phyloP scores from a whole-genome alignment of 2,888 invertebrate genomes.

The Subacronicta megacephala region DNA sequence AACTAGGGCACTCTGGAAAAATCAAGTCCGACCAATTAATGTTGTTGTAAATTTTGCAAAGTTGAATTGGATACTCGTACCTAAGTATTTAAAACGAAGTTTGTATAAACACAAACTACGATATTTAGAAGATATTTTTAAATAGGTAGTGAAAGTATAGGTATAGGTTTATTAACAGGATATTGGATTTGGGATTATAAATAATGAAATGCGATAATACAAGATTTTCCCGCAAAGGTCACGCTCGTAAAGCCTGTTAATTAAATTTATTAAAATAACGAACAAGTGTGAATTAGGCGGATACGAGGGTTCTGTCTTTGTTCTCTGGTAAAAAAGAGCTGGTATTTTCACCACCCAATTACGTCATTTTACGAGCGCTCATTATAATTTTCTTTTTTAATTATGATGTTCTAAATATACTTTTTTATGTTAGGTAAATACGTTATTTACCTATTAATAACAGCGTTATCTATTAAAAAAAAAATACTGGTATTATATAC shows the following conservation, averaged over 20 bases:
- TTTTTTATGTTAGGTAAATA: too few relatives aligned
- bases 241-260: neutral
- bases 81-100: conserved; percentile 19
- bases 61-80: conserved; percentile 19
- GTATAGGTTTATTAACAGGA: neutral
- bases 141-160: neutral
- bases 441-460: too few relatives aligned
- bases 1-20: conserved; percentile 29
- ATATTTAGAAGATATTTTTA: neutral
- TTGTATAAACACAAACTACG: conserved; percentile 2
- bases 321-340: conserved; percentile 2
- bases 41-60: conserved; percentile 32
- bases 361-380: conserved; percentile 3
- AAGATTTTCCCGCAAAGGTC: neutral
- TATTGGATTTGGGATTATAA: conserved; percentile 11
- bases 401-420: too few relatives aligned
- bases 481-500: too few relatives aligned
- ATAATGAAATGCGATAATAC: conserved; percentile 8
- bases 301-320: conserved; percentile 1
- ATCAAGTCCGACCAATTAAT: conserved; percentile 45
- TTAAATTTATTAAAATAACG: conserved; percentile 9
- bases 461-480: too few relatives aligned
- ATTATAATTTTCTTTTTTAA: conserved; percentile 1
- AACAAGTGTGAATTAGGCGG: conserved; percentile 10
- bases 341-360: conserved; percentile 2